Evolutionary conservation across 2,888 invertebrate genomes (phyloP).

Genomic region (Trichopria drosophilae): DNA sequence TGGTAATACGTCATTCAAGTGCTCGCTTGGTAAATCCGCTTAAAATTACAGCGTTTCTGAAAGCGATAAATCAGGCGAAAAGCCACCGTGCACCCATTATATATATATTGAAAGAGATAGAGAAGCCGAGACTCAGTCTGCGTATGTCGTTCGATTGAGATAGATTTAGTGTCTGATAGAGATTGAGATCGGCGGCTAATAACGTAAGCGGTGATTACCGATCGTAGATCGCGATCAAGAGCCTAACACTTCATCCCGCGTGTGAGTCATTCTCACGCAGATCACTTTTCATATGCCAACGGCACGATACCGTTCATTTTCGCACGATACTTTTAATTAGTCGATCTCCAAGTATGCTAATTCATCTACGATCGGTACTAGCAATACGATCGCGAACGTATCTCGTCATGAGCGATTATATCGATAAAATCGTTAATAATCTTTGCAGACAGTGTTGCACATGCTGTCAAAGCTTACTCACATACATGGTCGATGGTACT

Average conservation of each 20-base stretch:
- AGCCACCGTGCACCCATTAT: constrained; percentile 2
- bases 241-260: too few species aligned
- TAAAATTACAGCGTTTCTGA: constrained; percentile 25
- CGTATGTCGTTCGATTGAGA: constrained; percentile 26
- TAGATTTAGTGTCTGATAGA: constrained; percentile 28
- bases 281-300: constrained; percentile 28
- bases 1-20: constrained; percentile 12
- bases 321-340: constrained; percentile 32
- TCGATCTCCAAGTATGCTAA: constrained; percentile 6
- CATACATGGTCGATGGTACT: too few species aligned
- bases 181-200: constrained; percentile 32
- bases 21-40: constrained; percentile 17
- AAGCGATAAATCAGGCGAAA: constrained; percentile 21
- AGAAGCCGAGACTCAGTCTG: too few species aligned
- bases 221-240: constrained; percentile 29
- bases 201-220: constrained; percentile 33
- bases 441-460: too few species aligned
- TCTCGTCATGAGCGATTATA: too few species aligned
- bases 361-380: too few species aligned
- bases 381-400: too few species aligned
- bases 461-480: too few species aligned
- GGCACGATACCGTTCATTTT: constrained; percentile 10
- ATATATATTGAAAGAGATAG: too few species aligned
- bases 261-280: constrained; percentile 37
- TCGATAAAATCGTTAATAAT: too few species aligned